Base-by-base conservation (phyloP, 2,113 vertebrate species). In the Amia ocellicauda region DNA sequence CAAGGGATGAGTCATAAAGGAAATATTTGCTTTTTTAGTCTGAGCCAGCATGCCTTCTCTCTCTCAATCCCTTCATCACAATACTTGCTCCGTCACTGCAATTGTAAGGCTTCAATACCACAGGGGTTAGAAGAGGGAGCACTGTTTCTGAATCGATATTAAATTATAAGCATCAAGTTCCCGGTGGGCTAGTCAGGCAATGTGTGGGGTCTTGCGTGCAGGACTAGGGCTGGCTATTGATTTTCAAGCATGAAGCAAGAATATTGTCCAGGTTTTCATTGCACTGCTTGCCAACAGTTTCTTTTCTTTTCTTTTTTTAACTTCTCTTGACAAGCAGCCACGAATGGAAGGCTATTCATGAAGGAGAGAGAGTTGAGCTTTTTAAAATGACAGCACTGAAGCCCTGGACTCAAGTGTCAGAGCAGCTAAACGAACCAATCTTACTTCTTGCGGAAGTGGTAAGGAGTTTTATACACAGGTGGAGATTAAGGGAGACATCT, bases 1-100 rank as follows among this genome's bases (percentile, higher is more conserved):
- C 88, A 83, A 72, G 13, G 27, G 82, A 90, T 91, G 86, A 91
- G 81, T 91, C 87, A 90, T 72, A 78, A 78, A 63, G 63, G 58
- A 80, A 72, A 71, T 63, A 79, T 82, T 79, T 66, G 63, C 13
- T 53, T 74, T 57, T 13, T 66, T 71, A 57, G 50, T 43, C 28
- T 26, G 19, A 56, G 58, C 50, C 58, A 23, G 51, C 9, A 13
- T 24, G 42, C 17, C 56, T 58, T 57, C 63, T 64, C 53, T 19
- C 63, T 60, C 62, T 73, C 28, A 28, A 65, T 74, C 51, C 31
- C 64, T 26, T 56, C 51, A 3, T 57, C 63, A 64, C 62, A 62
- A 19, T 53, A 61, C 36, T 40, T 14, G 24, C 47, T 43, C 43
- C 45, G 14, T 29, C 27, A 59, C 29, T 40, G 29, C 28, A 59